Conservation (phyloP, 2,797 vertebrate species). For the Miichthys miiuy region DNA sequence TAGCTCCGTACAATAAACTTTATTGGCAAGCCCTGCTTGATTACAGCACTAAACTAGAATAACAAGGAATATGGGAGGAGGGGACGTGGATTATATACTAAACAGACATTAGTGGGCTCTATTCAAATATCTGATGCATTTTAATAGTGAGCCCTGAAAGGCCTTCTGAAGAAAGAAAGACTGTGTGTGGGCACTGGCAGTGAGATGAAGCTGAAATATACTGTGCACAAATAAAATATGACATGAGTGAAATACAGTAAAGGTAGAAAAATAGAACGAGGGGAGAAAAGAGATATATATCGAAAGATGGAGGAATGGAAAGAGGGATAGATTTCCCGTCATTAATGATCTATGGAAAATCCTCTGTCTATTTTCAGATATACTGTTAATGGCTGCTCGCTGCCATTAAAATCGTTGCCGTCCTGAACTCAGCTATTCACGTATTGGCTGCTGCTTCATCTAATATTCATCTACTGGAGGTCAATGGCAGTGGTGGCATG, state of each 20-base stretch:
- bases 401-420: conserved; percentile 87
- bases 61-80: conserved; percentile 94
- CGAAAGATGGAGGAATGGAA: conserved; percentile 76
- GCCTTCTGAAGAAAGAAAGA: conserved; percentile 26
- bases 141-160: conserved; percentile 58
- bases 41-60: conserved; percentile 96
- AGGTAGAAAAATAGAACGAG: conserved; percentile 71
- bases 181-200: conserved; percentile 24
- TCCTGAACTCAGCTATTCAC: conserved; percentile 83
- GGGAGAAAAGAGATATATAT: conserved; percentile 72
- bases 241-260: conserved; percentile 63
- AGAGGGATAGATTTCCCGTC: conserved; percentile 86
- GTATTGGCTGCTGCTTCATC: conserved; percentile 84
- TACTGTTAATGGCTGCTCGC: conserved; percentile 86
- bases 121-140: conserved; percentile 75
- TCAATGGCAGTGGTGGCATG: conserved; percentile 73
- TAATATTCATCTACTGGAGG: conserved; percentile 84
- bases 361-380: conserved; percentile 87
- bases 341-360: conserved; percentile 88
- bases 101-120: conserved; percentile 77
- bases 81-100: conserved; percentile 84
- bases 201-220: conserved; percentile 47
- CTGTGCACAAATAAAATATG: conserved; percentile 61
- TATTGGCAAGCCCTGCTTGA: conserved; percentile 99
- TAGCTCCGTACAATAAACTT: conserved; percentile 99